phyloP scores from a whole-genome alignment of 2,888 invertebrate genomes.

The Standfussiana lucernea region DNA sequence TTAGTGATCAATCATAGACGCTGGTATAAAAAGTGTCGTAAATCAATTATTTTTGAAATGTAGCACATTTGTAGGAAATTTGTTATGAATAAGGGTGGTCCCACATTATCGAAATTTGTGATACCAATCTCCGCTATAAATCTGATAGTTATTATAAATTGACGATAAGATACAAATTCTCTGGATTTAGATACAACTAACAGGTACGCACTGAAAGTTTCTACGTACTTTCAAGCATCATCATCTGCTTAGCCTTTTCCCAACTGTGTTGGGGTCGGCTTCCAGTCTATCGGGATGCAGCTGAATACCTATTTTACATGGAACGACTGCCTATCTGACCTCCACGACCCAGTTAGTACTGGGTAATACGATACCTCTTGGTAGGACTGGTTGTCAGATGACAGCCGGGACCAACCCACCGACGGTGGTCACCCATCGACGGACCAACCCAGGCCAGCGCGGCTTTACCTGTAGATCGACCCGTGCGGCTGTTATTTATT shows the following conservation, averaged over 20 bases:
- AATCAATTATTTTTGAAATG: slow-evolving; percentile 48
- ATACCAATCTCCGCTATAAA: background rate
- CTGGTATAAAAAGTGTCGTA: slow-evolving; percentile 24
- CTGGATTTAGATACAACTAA: no score
- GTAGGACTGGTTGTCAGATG: background rate
- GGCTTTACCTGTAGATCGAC: no score
- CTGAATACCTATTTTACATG: background rate
- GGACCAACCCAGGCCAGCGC: no score
- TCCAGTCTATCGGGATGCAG: background rate
- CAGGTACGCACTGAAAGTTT: background rate
- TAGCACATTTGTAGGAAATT: slow-evolving; percentile 34
- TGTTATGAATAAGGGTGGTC: slow-evolving; percentile 5
- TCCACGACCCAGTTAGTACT: background rate
- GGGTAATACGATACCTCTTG: background rate
- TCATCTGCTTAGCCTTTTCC: background rate
- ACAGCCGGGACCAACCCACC: background rate
- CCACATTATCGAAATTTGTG: background rate
- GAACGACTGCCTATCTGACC: background rate
- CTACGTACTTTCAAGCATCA: background rate
- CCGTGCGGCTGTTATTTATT: no score
- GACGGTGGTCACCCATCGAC: no score
- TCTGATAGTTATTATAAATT: background rate
- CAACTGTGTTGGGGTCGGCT: background rate
- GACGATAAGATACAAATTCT: background rate
- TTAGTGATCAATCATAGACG: slow-evolving; percentile 50